phyloP scores from a whole-genome alignment of 2,888 invertebrate species.

The Agriopis marginaria region DNA sequence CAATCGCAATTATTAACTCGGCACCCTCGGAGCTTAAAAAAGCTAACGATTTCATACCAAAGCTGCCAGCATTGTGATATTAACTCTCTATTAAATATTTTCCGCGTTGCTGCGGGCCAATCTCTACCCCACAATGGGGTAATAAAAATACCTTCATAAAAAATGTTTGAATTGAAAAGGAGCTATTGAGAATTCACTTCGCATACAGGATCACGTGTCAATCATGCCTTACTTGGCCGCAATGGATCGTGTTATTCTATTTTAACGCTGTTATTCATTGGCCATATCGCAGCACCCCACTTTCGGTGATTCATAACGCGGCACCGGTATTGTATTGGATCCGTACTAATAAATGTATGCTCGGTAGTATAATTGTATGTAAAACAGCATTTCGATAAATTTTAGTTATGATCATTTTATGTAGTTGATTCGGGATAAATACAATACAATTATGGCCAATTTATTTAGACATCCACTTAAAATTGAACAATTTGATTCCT shows the following conservation, averaged over 20 bases:
- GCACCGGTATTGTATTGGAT: constrained; percentile 61
- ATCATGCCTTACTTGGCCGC: constrained; percentile 75
- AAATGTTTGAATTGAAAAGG: constrained; percentile 62
- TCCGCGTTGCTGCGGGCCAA: constrained; percentile 75
- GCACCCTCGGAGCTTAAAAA: constrained; percentile 53
- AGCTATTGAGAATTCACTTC: constrained; percentile 68
- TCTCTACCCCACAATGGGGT: constrained; percentile 72
- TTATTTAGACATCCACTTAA: too few species aligned
- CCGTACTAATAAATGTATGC: constrained; percentile 59
- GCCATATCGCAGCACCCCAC: constrained; percentile 72
- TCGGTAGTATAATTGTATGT: constrained; percentile 48
- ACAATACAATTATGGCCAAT: background rate
- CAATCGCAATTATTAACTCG: constrained; percentile 55
- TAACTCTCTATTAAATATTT: constrained; percentile 79
- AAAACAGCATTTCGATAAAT: constrained; percentile 20
- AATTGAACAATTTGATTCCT: too few species aligned
- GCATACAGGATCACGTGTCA: constrained; percentile 80
- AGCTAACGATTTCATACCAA: constrained; percentile 55
- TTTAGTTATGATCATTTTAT: constrained; percentile 12
- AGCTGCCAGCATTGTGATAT: constrained; percentile 64
- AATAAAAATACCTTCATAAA: constrained; percentile 76
- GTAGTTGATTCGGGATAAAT: background rate
- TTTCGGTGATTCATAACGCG: constrained; percentile 66
- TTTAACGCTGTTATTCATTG: constrained; percentile 81
- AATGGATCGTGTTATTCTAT: constrained; percentile 80